phyloP scores from a whole-genome alignment of 2,113 vertebrate genomes.

The Poicephalus gulielmi region DNA sequence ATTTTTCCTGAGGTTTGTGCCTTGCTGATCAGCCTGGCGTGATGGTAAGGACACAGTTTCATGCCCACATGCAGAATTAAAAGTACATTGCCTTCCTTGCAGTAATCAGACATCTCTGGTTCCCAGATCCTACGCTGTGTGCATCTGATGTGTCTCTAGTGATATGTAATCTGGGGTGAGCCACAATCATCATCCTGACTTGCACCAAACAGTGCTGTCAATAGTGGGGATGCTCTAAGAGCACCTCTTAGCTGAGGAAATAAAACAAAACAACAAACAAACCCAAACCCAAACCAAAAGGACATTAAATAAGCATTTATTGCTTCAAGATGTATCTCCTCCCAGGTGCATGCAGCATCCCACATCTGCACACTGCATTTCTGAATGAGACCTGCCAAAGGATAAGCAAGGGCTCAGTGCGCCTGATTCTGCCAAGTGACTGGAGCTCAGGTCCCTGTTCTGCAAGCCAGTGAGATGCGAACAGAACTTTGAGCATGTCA shows the following conservation, averaged over 20 bases:
- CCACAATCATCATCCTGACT: not conserved
- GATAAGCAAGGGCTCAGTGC: not conserved
- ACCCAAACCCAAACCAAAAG: not conserved
- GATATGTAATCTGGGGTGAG: not conserved
- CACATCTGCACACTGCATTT: not conserved
- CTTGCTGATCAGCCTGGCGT: not conserved
- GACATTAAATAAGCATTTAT: not conserved
- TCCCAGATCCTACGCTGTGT: not conserved
- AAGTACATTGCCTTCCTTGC: not conserved
- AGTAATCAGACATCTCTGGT: not conserved
- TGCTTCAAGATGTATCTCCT: not conserved
- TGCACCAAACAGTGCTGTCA: not conserved
- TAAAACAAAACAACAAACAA: not conserved
- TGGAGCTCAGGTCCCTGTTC: not conserved
- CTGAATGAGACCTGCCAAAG: not conserved
- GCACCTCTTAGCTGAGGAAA: not conserved
- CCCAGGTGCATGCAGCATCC: not conserved
- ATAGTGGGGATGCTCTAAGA: not conserved
- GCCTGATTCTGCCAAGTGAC: not conserved
- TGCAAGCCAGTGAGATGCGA: not conserved
- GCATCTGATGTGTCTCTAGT: rapidly evolving
- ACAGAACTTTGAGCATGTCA: not conserved
- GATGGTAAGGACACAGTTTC: not conserved
- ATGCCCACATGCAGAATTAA: not conserved
- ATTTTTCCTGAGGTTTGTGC: not conserved